Conservation (phyloP, 2,797 vertebrate genomes). For the Sitta carolinensis region DNA sequence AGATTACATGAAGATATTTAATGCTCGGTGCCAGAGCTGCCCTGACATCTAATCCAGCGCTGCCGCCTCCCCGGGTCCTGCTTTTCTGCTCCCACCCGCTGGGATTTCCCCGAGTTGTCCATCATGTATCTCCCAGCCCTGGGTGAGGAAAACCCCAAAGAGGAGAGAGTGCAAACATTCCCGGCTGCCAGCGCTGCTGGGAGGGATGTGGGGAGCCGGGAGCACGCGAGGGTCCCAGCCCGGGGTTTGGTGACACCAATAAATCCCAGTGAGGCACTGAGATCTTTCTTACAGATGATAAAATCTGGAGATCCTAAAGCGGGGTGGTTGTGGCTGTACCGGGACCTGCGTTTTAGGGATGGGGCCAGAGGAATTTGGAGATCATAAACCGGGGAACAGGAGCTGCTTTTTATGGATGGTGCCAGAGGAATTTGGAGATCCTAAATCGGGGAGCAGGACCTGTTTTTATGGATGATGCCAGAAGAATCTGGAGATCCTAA, state of each 20-base stretch:
- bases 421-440: accelerated
- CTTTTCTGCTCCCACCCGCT: neutral
- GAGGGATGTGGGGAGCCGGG: neutral
- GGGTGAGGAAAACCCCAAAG: neutral
- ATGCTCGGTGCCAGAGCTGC: neutral
- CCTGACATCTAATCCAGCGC: neutral
- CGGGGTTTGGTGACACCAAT: accelerated
- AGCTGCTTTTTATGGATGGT: accelerated
- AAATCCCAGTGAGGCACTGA: accelerated
- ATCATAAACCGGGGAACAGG: too few relatives aligned
- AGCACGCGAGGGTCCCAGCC: accelerated
- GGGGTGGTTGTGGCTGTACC: too few relatives aligned
- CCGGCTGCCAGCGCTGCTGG: neutral
- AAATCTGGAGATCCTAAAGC: too few relatives aligned
- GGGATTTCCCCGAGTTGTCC: neutral
- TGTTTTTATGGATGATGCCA: too few relatives aligned
- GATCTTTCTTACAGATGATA: accelerated
- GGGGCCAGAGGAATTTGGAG: too few relatives aligned
- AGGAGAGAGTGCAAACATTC: accelerated
- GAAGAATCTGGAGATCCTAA: too few relatives aligned
- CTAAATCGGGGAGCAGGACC: too few relatives aligned
- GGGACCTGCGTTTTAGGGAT: too few relatives aligned
- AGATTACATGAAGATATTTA: conserved; percentile 71
- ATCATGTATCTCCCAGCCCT: conserved; percentile 1
- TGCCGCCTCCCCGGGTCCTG: neutral